These are phyloP conservation scores for Rafetus swinhoei DNA, from an alignment of 2,113 vertebrate genomes.

Conservation along the genomic window DNA sequence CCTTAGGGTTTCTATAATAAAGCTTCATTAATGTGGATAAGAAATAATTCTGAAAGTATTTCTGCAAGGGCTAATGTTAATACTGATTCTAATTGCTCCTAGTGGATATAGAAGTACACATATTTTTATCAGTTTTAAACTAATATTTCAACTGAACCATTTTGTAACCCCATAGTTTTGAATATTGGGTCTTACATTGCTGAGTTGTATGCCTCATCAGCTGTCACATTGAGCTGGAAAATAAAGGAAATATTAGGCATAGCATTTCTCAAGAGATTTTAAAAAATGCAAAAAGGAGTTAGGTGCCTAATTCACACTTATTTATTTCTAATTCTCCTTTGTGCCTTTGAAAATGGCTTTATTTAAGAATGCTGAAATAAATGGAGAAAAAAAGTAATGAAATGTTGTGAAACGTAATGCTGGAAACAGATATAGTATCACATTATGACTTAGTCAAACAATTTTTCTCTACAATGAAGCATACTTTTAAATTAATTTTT, in stretches of 20 bases:
- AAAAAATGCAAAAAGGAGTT: background rate
- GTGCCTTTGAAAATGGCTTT: background rate
- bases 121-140: slow-evolving; percentile 54
- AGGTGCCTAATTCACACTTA: background rate
- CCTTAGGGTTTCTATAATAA: slow-evolving; percentile 78
- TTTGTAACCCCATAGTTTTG: slow-evolving; percentile 60
- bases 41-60: slow-evolving; percentile 77
- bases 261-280: slow-evolving; percentile 17
- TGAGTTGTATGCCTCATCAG: slow-evolving; percentile 13
- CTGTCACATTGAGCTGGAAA: slow-evolving; percentile 25
- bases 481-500: background rate
- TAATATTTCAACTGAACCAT: slow-evolving; percentile 62
- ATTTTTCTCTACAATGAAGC: background rate
- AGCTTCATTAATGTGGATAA: slow-evolving; percentile 76
- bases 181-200: slow-evolving; percentile 26
- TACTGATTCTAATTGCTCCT: slow-evolving; percentile 77
- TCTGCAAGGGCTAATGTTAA: slow-evolving; percentile 77
- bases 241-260: slow-evolving; percentile 10
- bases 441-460: background rate
- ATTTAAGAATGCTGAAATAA: background rate
- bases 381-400: background rate
- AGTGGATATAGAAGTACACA: slow-evolving; percentile 72
- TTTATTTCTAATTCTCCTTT: background rate
- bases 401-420: background rate
- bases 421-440: background rate